A percentile compares a stretch with the other conserved stretches of the same genome.
These are phyloP conservation scores for Fragum sueziense DNA, from an alignment of 2,888 invertebrate genomes.

Conservation along the genomic window DNA sequence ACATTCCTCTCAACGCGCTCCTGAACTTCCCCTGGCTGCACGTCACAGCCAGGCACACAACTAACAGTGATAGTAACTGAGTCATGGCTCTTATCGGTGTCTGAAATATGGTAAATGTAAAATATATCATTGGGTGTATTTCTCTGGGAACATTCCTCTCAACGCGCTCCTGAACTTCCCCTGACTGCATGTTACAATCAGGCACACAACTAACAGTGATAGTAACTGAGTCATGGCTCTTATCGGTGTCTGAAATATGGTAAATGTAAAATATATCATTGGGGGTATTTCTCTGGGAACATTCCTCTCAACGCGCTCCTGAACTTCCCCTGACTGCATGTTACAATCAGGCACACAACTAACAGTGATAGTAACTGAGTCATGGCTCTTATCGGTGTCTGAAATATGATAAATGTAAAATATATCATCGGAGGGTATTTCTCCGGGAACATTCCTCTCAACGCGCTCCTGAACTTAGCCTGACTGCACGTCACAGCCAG, in stretches of 20 bases:
- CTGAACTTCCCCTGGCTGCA: conserved; percentile 14
- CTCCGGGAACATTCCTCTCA: conserved; percentile 68
- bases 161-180: conserved; percentile 46
- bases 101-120: neutral
- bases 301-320: conserved; percentile 58
- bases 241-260: neutral
- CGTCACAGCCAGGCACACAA: neutral
- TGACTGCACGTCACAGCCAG: neutral
- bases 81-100: neutral
- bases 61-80: neutral
- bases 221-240: neutral
- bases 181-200: neutral
- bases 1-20: conserved; percentile 63
- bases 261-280: neutral
- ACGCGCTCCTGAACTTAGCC: conserved; percentile 34
- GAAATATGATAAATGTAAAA: neutral
- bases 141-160: conserved; percentile 67
- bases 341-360: neutral
- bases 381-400: neutral
- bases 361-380: neutral
- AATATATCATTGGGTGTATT: conserved; percentile 45
- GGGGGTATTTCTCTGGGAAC: conserved; percentile 67
- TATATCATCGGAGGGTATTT: conserved; percentile 63
- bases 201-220: neutral
- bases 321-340: conserved; percentile 16